These are phyloP conservation scores for Malaclemys terrapin DNA, from an alignment of 2,113 vertebrate genomes.

Conservation along the genomic window DNA sequence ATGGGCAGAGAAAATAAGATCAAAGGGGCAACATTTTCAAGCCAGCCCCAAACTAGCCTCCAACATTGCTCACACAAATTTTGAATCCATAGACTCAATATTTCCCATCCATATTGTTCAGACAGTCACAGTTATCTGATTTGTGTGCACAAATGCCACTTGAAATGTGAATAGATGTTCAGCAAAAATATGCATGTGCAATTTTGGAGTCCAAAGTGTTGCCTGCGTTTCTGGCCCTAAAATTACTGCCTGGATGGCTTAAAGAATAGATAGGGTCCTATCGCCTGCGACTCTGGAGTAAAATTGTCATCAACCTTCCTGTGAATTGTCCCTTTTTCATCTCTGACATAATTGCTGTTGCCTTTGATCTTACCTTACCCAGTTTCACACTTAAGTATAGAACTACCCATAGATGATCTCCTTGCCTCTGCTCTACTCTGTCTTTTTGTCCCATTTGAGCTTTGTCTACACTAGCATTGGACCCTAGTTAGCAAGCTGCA, in stretches of 20 bases:
- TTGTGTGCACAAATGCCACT: background rate
- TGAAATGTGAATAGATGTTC: background rate
- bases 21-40: background rate
- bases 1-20: slow-evolving; percentile 22
- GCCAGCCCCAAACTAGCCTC: background rate
- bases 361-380: background rate
- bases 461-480: background rate
- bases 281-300: background rate
- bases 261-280: background rate
- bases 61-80: rapidly evolving
- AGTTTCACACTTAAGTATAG: background rate
- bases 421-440: background rate
- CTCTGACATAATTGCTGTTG: background rate
- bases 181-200: background rate
- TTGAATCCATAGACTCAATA: background rate
- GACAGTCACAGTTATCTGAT: background rate
- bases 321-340: background rate
- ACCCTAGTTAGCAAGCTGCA: background rate
- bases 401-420: background rate
- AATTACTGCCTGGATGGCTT: background rate
- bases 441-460: background rate
- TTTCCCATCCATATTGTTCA: background rate
- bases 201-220: background rate
- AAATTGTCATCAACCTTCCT: background rate
- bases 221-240: background rate